Evolutionary conservation across 2,113 vertebrate species (phyloP).

Genomic region (Microcebus tavaratra): DNA sequence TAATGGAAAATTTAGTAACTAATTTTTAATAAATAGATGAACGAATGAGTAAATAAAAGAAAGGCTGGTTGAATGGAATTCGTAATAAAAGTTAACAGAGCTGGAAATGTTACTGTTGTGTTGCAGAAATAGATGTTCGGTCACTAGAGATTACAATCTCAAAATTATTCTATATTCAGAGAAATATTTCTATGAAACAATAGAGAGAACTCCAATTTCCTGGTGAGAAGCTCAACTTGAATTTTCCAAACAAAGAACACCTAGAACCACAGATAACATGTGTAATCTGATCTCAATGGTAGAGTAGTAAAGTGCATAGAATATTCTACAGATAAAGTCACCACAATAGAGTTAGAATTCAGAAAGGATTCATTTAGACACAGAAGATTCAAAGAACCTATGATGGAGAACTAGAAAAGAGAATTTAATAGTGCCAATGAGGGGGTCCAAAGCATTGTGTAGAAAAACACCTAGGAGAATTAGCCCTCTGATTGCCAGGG

Average conservation of each 20-base stretch:
- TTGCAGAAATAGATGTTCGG: neutral
- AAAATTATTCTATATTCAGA: neutral
- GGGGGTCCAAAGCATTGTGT: neutral
- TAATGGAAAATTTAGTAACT: neutral
- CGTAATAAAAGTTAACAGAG: neutral
- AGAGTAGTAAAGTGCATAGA: neutral
- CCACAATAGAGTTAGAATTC: neutral
- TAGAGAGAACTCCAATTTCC: neutral
- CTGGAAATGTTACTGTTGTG: neutral
- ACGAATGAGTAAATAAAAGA: neutral
- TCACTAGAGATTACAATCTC: neutral
- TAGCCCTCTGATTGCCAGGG: rapidly evolving
- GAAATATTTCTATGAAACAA: neutral
- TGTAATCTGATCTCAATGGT: neutral
- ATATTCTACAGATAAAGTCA: neutral
- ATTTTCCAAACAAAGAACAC: neutral
- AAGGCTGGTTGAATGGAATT: neutral
- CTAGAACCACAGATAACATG: neutral
- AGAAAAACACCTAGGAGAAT: neutral
- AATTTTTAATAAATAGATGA: neutral
- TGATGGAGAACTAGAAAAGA: neutral
- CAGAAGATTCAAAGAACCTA: neutral
- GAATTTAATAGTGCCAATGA: neutral
- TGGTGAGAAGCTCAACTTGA: neutral
- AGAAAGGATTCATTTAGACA: neutral